Conservation (phyloP, 2,888 invertebrate species). For the Ectemnius continuus region DNA sequence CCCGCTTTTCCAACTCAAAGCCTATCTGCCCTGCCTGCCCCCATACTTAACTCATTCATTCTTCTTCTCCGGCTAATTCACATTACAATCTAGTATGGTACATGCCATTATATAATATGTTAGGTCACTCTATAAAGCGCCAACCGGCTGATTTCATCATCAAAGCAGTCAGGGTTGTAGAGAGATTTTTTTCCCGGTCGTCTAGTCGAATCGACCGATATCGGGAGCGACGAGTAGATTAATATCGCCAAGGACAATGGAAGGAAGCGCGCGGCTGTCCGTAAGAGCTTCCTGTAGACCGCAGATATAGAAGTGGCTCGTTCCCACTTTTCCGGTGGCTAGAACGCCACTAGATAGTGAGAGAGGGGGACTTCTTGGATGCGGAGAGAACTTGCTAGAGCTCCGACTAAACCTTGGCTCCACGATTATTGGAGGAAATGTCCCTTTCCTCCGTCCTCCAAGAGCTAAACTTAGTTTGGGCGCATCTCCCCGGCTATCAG, state of each 20-base stretch:
- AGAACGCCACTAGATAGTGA: not conserved
- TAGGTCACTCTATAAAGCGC: too few species aligned
- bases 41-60: not conserved
- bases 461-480: conserved; percentile 7
- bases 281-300: conserved; percentile 29
- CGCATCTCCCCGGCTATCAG: not conserved
- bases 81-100: not conserved
- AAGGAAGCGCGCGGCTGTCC: conserved; percentile 32
- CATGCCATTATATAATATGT: too few species aligned
- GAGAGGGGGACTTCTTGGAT: not conserved
- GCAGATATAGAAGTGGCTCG: conserved; percentile 6
- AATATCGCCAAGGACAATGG: conserved; percentile 40
- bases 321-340: not conserved
- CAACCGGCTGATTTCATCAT: not conserved
- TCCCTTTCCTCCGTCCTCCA: not conserved
- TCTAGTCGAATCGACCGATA: conserved; percentile 10
- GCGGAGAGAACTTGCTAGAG: not conserved
- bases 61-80: not conserved
- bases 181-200: not conserved
- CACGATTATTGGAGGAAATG: conserved; percentile 20
- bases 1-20: not conserved
- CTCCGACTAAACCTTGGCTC: not conserved
- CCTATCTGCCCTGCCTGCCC: too few species aligned
- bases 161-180: not conserved
- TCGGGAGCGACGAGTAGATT: conserved; percentile 24